Evolutionary conservation across 1,140 invertebrate genomes (phyloP).

Genomic region (Drosophila pectinifera): DNA sequence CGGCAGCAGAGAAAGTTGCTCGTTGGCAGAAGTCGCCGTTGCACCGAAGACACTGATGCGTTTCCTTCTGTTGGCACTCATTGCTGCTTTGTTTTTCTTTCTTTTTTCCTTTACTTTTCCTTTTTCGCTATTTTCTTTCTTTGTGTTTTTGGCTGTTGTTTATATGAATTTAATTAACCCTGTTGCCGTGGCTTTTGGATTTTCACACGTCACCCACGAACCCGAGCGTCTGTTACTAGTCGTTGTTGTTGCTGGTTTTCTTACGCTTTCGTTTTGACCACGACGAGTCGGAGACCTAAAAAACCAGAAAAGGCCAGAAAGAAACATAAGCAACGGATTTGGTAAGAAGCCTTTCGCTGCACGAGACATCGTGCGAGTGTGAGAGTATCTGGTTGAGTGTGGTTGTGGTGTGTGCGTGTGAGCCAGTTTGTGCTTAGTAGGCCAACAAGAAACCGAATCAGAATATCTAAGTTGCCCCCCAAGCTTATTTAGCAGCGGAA

Average conservation of each 20-base stretch:
- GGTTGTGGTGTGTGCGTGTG: constrained; percentile 24
- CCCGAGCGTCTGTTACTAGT: constrained; percentile 28
- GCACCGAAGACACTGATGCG: constrained; percentile 16
- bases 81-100: constrained; percentile 37
- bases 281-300: constrained; percentile 54
- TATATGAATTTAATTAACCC: constrained; percentile 33
- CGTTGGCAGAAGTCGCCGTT: constrained; percentile 2
- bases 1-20: constrained; percentile 49
- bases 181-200: constrained; percentile 27
- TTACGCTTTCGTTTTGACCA: constrained; percentile 70
- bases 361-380: constrained; percentile 4
- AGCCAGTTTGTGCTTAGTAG: constrained; percentile 72
- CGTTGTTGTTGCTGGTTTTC: constrained; percentile 14
- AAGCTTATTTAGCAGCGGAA: constrained; percentile 28
- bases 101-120: constrained; percentile 3
- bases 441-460: constrained; percentile 59
- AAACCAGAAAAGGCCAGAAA: constrained; percentile 62
- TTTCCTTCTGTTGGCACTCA: constrained; percentile 65
- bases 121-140: constrained; percentile 20
- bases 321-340: constrained; percentile 48
- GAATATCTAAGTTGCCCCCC: constrained; percentile 37
- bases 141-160: constrained; percentile 26
- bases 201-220: constrained; percentile 53
- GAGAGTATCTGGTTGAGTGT: constrained; percentile 13
- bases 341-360: constrained; percentile 44